Percentiles rank a stretch among this genome's conserved stretches.
Conservation (phyloP, 2,797 vertebrate genomes). For the Catamblyrhynchus diadema region DNA sequence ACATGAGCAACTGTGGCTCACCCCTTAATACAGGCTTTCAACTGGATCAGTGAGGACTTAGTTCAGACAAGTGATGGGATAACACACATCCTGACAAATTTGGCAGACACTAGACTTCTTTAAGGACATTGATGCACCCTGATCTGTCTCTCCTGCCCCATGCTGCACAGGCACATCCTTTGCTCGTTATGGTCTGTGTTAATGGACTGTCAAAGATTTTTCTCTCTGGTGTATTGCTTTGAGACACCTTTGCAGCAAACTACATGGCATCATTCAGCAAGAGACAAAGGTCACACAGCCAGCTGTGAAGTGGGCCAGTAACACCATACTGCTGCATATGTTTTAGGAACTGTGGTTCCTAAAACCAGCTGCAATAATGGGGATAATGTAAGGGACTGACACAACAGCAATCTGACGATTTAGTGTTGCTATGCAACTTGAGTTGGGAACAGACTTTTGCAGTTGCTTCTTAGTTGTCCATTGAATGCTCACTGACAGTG, state of each 20-base stretch:
- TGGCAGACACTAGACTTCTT: neutral
- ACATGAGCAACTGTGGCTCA: neutral
- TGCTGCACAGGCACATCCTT: neutral
- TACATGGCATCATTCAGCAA: neutral
- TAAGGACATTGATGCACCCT: neutral
- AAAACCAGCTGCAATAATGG: neutral
- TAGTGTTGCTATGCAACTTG: conserved; percentile 73
- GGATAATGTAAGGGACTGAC: conserved; percentile 4
- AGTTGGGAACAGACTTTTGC: conserved; percentile 63
- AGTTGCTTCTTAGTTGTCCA: conserved; percentile 56
- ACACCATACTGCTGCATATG: neutral
- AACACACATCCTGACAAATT: neutral
- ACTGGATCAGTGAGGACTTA: neutral
- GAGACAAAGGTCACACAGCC: neutral
- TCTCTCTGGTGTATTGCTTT: neutral
- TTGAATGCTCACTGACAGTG: conserved; percentile 46
- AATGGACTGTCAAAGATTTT: neutral
- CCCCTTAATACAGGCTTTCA: neutral
- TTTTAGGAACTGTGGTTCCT: neutral
- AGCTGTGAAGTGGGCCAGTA: neutral
- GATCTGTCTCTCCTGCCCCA: neutral
- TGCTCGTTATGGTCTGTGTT: neutral
- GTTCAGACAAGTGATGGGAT: neutral
- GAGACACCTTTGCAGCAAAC: neutral
- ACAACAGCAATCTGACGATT: conserved; percentile 21